Evolutionary conservation across 2,797 vertebrate genomes (phyloP), one percentile per base, ranked within the genome.

Genomic region (Hirundo rustica): DNA sequence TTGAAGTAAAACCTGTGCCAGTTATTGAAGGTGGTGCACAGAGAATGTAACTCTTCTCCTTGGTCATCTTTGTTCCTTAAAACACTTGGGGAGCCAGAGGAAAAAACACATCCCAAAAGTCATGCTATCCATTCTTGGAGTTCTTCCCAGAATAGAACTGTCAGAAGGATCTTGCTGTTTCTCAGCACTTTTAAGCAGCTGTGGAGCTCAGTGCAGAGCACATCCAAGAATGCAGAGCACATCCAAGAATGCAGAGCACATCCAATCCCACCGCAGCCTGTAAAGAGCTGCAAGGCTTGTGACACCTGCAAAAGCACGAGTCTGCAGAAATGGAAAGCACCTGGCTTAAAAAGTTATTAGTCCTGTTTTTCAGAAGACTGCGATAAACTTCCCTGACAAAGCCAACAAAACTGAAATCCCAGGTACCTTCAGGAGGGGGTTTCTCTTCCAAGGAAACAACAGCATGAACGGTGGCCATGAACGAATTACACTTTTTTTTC

Each of bases 61-160:
- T 82, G 64, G 78, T 92, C 30, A 25, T 75, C 84, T 76, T 93
- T 92, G 70, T 78, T 91, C 53, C 32, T 89, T 87, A 76, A 87
- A 66, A 57, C 29, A 42, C 53, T 60, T 51, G 50, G 65, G 32
- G 34, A 79, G 50, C 53, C 47, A 71, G 58, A 83, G 61, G 44
- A 50, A 85, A 85, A 87, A 85, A 53, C 29, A 60, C 32, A 85
- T 88, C 91, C 94, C 65, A 23, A 67, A 92, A 95, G 82, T 38
- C 75, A 54, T 29, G 48, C 64, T 42, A 80, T 40, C 53, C 78
- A 16, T 89, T 94, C 75, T 72, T 92, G 93, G 87, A 92, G 57
- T 47, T 73, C 50, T 89, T 95, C 94, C 81, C 87, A 92, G 85
- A 96, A 61, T 71, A 67, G 77, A 95, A 74, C 68, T 76, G 51